These are phyloP conservation scores for Nesidiocoris tenuis DNA, from an alignment of 2,888 invertebrate species.

Conservation along the genomic window DNA sequence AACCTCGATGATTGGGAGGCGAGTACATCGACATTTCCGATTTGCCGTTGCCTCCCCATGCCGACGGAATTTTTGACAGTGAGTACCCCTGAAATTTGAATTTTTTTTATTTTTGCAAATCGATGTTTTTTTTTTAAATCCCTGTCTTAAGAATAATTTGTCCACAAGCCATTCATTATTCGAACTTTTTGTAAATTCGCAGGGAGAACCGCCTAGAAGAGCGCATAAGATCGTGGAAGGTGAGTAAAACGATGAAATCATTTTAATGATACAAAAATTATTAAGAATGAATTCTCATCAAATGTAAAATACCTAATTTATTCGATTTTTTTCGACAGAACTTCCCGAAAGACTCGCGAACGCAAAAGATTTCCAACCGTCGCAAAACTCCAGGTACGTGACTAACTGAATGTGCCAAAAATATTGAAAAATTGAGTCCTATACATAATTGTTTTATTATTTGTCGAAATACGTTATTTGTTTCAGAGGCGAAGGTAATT, in stretches of 20 bases:
- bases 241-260: too few species aligned
- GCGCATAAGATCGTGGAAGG: not conserved
- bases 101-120: too few species aligned
- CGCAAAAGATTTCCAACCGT: not conserved
- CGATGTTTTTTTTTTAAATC: too few species aligned
- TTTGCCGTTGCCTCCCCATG: constrained; percentile 1
- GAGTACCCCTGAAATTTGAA: too few species aligned
- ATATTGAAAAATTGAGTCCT: too few species aligned
- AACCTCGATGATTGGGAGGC: not conserved
- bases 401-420: too few species aligned
- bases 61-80: not conserved
- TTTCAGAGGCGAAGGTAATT: not conserved
- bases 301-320: not conserved
- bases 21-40: not conserved
- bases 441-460: too few species aligned
- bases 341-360: not conserved
- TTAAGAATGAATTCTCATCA: not conserved
- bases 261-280: not conserved
- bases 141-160: too few species aligned
- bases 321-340: not conserved
- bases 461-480: too few species aligned
- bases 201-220: not conserved
- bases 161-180: too few species aligned
- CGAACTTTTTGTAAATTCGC: too few species aligned
- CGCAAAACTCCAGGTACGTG: not conserved